These are phyloP conservation scores for Thereva unica DNA, from an alignment of 2,888 invertebrate genomes.

Conservation along the genomic window DNA sequence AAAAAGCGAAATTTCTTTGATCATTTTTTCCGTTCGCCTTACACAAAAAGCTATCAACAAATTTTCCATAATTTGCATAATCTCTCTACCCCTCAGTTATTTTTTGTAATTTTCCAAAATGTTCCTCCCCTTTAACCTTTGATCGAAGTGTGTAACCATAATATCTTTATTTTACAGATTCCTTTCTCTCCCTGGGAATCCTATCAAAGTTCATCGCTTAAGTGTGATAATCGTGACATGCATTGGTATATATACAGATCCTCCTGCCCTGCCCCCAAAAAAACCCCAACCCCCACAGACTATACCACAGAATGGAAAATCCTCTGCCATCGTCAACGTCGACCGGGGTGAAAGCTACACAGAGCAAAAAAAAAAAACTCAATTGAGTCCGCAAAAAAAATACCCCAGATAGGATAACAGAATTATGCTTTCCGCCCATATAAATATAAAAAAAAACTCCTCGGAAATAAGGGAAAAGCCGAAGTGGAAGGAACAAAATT, in stretches of 20 bases:
- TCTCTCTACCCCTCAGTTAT: slow-evolving; percentile 25
- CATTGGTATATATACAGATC: slow-evolving; percentile 17
- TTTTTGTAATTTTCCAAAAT: slow-evolving; percentile 33
- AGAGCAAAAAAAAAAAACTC: slow-evolving; percentile 14
- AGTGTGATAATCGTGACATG: slow-evolving; percentile 34
- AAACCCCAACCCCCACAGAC: background rate
- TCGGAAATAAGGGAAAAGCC: background rate
- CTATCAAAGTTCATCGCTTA: slow-evolving; percentile 33
- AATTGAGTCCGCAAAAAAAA: slow-evolving; percentile 30
- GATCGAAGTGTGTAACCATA: slow-evolving; percentile 10
- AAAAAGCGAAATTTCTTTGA: slow-evolving; percentile 31
- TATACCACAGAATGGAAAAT: background rate
- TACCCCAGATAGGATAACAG: slow-evolving; percentile 27
- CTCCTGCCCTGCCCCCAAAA: background rate
- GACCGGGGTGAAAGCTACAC: too few species aligned
- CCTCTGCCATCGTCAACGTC: background rate
- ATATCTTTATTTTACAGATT: slow-evolving; percentile 21
- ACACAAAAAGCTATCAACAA: too few species aligned
- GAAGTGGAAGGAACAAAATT: slow-evolving; percentile 3
- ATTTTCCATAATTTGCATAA: slow-evolving; percentile 27
- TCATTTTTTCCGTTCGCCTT: slow-evolving; percentile 10
- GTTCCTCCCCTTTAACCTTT: slow-evolving; percentile 2
- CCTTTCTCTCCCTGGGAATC: slow-evolving; percentile 12
- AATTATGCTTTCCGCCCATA: slow-evolving; percentile 22
- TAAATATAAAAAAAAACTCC: slow-evolving; percentile 13